phyloP scores from a whole-genome alignment of 2,888 invertebrate genomes.

The Rapana venosa region DNA sequence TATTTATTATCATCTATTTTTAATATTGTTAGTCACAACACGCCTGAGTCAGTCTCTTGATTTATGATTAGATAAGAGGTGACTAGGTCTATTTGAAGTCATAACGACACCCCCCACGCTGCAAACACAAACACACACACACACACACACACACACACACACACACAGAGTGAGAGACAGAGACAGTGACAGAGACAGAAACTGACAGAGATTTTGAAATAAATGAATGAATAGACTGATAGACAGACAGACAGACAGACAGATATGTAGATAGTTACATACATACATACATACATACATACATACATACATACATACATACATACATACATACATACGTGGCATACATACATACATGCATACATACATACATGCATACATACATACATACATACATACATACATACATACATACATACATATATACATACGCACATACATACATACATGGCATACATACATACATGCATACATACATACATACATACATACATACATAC shows the following conservation, averaged over 20 bases:
- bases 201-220: background rate
- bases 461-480: background rate
- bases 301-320: conserved; percentile 49
- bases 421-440: background rate
- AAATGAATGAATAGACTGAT: background rate
- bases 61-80: no score
- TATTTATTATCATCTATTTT: no score
- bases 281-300: conserved; percentile 40
- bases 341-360: background rate
- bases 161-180: background rate
- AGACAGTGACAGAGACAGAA: background rate
- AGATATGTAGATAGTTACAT: background rate
- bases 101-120: background rate
- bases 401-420: conserved; percentile 3
- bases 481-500: background rate
- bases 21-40: no score
- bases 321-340: conserved; percentile 43
- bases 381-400: background rate
- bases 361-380: background rate
- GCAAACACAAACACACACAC: background rate
- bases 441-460: background rate
- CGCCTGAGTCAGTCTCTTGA: no score
- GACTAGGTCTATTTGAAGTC: no score
- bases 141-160: conserved; percentile 13
- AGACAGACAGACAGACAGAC: background rate